These are phyloP conservation scores for Vanessa cardui DNA, from an alignment of 2,888 invertebrate species.

Conservation along the genomic window DNA sequence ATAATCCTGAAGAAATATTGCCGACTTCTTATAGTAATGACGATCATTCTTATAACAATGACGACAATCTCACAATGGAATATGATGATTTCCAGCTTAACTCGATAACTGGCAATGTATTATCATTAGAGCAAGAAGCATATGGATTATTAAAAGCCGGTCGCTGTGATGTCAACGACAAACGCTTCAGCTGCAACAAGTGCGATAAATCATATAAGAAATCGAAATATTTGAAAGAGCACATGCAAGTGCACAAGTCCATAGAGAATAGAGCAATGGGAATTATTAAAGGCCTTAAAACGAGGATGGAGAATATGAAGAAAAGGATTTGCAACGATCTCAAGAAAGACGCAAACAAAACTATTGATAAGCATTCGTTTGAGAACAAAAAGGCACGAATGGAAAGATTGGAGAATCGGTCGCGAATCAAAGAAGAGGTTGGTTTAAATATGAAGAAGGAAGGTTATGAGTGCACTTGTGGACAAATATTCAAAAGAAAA, in stretches of 20 bases:
- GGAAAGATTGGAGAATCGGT: slow-evolving; percentile 49
- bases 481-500: slow-evolving; percentile 61
- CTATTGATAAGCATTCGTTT: slow-evolving; percentile 29
- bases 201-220: slow-evolving; percentile 60
- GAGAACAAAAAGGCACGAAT: slow-evolving; percentile 37
- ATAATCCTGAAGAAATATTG: slow-evolving; percentile 68
- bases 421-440: slow-evolving; percentile 43
- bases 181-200: slow-evolving; percentile 43
- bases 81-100: slow-evolving; percentile 69
- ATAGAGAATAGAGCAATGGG: slow-evolving; percentile 64
- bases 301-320: slow-evolving; percentile 53
- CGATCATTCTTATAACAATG: slow-evolving; percentile 39
- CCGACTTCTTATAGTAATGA: slow-evolving; percentile 52
- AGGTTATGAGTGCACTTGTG: slow-evolving; percentile 72
- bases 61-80: slow-evolving; percentile 45
- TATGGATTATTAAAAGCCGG: slow-evolving; percentile 63
- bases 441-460: slow-evolving; percentile 30
- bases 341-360: slow-evolving; percentile 37
- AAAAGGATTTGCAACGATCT: slow-evolving; percentile 44
- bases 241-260: slow-evolving; percentile 60
- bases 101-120: slow-evolving; percentile 71
- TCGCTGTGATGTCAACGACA: slow-evolving; percentile 27
- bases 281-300: slow-evolving; percentile 55
- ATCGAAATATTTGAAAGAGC: slow-evolving; percentile 49
- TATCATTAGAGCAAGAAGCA: slow-evolving; percentile 72